A percentile compares a stretch with the other conserved stretches of the same genome.
Conservation (phyloP, 2,888 invertebrate genomes). For the Ichneumon xanthorius region DNA sequence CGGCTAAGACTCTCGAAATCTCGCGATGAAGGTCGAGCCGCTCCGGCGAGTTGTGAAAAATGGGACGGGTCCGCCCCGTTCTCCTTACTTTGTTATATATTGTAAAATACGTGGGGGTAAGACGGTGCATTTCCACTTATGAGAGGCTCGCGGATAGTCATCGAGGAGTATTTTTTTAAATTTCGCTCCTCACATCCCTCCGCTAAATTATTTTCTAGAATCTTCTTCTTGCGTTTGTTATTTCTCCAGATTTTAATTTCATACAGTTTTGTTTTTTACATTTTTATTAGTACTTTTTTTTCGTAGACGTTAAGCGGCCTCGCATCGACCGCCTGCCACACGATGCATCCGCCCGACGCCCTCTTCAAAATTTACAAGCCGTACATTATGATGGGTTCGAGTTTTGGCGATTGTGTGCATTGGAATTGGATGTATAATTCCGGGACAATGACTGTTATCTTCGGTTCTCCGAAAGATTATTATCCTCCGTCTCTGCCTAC, state of each 20-base stretch:
- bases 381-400: not conserved
- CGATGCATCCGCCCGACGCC: not conserved
- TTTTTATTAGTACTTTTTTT: not conserved
- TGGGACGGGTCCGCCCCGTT: conserved; percentile 21
- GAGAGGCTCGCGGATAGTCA: not conserved
- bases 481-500: not conserved
- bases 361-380: not conserved
- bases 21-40: not conserved
- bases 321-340: not conserved
- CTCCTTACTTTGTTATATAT: conserved; percentile 21
- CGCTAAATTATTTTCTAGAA: not conserved
- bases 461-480: not conserved
- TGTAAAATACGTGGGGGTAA: conserved; percentile 4
- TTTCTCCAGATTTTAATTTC: not conserved
- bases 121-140: conserved; percentile 8
- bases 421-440: not conserved
- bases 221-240: not conserved
- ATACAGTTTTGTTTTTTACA: not conserved
- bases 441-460: conserved; percentile 26
- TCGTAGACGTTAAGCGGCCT: not conserved
- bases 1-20: conserved; percentile 15
- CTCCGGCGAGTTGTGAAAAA: conserved; percentile 13
- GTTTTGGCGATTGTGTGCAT: not conserved
- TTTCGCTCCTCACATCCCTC: not conserved
- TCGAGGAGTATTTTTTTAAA: not conserved